A percentile compares a stretch with the other conserved stretches of the same genome.
Conservation (phyloP, 2,888 invertebrate species). For the Meganola albula region DNA sequence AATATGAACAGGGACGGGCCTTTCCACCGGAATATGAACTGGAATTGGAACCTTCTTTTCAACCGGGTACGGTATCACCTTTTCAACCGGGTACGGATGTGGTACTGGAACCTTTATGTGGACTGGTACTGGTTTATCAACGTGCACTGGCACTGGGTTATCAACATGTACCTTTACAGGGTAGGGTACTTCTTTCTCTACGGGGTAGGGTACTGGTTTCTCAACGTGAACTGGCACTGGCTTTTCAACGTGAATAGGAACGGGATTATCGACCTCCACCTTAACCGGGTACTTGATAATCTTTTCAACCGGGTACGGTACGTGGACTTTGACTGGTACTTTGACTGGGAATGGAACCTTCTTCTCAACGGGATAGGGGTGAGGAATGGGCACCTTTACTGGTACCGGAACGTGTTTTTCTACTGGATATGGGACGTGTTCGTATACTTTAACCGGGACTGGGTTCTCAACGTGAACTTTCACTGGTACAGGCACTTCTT, state of each 20-base stretch:
- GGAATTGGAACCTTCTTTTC: slow-evolving; percentile 82
- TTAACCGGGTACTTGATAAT: slow-evolving; percentile 84
- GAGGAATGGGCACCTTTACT: slow-evolving; percentile 83
- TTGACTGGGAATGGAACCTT: slow-evolving; percentile 81
- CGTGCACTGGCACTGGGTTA: slow-evolving; percentile 84
- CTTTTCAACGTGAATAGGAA: slow-evolving; percentile 82
- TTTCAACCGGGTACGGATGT: slow-evolving; percentile 83
- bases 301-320: slow-evolving; percentile 86
- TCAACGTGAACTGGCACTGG: slow-evolving; percentile 84
- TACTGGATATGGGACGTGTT: slow-evolving; percentile 83
- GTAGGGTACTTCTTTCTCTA: slow-evolving; percentile 83
- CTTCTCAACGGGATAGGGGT: slow-evolving; percentile 86
- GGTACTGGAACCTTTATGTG: slow-evolving; percentile 85
- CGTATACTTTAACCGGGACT: slow-evolving; percentile 79
- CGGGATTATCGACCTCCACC: slow-evolving; percentile 82
- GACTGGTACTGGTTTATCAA: slow-evolving; percentile 87
- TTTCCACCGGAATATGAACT: slow-evolving; percentile 79
- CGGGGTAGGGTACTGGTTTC: slow-evolving; percentile 85
- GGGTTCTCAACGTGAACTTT: slow-evolving; percentile 82
- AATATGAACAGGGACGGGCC: slow-evolving; percentile 79
- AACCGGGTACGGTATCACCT: slow-evolving; percentile 81
- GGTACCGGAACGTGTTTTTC: slow-evolving; percentile 83
- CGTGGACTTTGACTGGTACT: slow-evolving; percentile 83
- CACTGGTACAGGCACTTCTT: slow-evolving; percentile 81
- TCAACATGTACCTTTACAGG: slow-evolving; percentile 83